Conservation (phyloP, 1,140 invertebrate species). For the Tenebrio molitor region DNA sequence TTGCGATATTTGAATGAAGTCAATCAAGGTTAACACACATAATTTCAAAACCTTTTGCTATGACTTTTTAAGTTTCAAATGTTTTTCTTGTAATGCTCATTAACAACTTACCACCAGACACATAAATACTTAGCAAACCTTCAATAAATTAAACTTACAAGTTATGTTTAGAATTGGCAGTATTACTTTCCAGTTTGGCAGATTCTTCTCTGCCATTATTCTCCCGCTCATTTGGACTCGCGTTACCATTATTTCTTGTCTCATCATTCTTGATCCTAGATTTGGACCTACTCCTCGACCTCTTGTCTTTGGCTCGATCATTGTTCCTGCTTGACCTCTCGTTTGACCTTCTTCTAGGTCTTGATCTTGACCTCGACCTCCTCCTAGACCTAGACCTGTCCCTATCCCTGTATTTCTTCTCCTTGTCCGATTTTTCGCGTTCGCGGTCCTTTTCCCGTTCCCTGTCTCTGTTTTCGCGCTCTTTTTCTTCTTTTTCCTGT, state of each 20-base stretch:
- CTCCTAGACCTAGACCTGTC: constrained; percentile 57
- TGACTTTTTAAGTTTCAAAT: too few species aligned
- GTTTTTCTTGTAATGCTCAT: too few species aligned
- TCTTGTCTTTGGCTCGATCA: constrained; percentile 44
- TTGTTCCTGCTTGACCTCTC: constrained; percentile 45
- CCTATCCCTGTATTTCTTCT: constrained; percentile 63
- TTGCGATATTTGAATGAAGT: too few species aligned
- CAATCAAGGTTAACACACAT: too few species aligned
- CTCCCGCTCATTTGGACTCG: constrained; percentile 56
- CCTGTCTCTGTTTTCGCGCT: constrained; percentile 63
- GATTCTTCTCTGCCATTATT: constrained; percentile 56
- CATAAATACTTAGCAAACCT: too few species aligned
- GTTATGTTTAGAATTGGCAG: constrained; percentile 51
- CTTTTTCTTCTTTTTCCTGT: constrained; percentile 81
- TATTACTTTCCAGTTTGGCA: constrained; percentile 49
- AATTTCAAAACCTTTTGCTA: too few species aligned
- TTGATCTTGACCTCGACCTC: constrained; percentile 57
- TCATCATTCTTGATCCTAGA: constrained; percentile 52
- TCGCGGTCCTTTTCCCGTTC: constrained; percentile 61
- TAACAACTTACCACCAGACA: too few species aligned
- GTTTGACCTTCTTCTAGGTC: constrained; percentile 45
- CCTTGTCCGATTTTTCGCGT: constrained; percentile 60
- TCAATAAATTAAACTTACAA: constrained; percentile 47
- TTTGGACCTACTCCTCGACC: constrained; percentile 53
- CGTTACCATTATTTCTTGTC: constrained; percentile 60